These are phyloP conservation scores for Oscheius sp. DNA, from an alignment of 2,888 invertebrate species.

Conservation along the genomic window DNA sequence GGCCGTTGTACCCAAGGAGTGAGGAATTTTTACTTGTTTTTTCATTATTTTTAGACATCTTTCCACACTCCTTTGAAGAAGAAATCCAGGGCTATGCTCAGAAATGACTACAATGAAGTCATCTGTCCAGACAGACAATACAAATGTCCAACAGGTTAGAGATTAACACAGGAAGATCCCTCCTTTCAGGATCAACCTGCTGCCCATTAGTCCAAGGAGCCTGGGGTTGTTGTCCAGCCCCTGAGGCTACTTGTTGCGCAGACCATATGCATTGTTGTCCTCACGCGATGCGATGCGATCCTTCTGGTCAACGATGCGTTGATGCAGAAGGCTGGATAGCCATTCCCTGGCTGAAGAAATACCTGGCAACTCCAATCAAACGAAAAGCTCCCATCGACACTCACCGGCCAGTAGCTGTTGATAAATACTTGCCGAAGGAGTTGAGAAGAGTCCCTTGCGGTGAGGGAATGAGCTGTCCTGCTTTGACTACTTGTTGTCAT, in stretches of 20 bases:
- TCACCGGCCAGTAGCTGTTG: constrained; percentile 12
- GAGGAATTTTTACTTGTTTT: neutral
- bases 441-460: neutral
- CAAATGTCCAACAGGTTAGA: constrained; percentile 33
- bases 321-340: constrained; percentile 22
- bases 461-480: constrained; percentile 31
- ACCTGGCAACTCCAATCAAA: constrained; percentile 42
- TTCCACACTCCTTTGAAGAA: constrained; percentile 6
- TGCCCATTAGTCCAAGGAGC: neutral
- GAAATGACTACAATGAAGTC: constrained; percentile 19
- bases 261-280: constrained; percentile 58
- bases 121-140: constrained; percentile 40
- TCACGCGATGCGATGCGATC: constrained; percentile 45
- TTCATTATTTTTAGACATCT: neutral
- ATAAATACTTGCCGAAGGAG: constrained; percentile 3
- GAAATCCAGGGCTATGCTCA: constrained; percentile 1
- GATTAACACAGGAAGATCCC: too few species aligned
- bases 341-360: constrained; percentile 39
- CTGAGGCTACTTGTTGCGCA: constrained; percentile 27
- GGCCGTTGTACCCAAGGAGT: constrained; percentile 34
- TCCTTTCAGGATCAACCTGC: constrained; percentile 9
- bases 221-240: constrained; percentile 22
- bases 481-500: constrained; percentile 44
- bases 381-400: constrained; percentile 38
- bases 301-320: constrained; percentile 41